Percentiles rank a stretch among this genome's conserved stretches.
These are phyloP conservation scores for Drosophila virilis DNA, from an alignment of 1,140 invertebrate species.

Conservation along the genomic window DNA sequence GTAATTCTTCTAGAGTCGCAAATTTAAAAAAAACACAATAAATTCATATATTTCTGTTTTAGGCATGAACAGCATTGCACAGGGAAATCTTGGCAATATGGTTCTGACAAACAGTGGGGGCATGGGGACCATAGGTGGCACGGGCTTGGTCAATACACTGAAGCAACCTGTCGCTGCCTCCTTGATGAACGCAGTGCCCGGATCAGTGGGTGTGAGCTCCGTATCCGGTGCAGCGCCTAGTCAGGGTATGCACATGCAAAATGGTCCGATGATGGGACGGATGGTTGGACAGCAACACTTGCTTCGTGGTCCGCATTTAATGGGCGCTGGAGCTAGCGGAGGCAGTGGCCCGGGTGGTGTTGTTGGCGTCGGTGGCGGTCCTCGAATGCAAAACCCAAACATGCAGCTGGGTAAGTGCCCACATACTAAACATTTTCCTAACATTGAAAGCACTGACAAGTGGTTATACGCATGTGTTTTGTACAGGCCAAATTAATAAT, in stretches of 20 bases:
- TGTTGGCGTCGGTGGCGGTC: slow-evolving; percentile 67
- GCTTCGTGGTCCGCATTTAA: slow-evolving; percentile 75
- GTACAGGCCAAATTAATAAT: slow-evolving; percentile 76
- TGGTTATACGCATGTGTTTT: background rate
- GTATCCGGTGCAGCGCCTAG: slow-evolving; percentile 57
- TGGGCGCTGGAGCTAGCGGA: slow-evolving; percentile 63
- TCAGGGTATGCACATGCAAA: slow-evolving; percentile 86
- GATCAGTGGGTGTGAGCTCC: slow-evolving; percentile 58
- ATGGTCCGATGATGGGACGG: slow-evolving; percentile 88
- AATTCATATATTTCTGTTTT: background rate
- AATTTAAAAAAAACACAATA: too few species aligned
- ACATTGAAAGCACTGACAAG: background rate
- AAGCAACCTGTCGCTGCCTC: slow-evolving; percentile 86
- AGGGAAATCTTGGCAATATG: slow-evolving; percentile 87
- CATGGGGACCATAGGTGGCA: slow-evolving; percentile 82
- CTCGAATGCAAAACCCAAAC: slow-evolving; percentile 85
- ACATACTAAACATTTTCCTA: too few species aligned
- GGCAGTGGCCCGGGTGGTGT: slow-evolving; percentile 54
- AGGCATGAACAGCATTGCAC: slow-evolving; percentile 88
- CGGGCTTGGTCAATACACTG: slow-evolving; percentile 76
- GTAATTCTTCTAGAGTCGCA: slow-evolving; percentile 64
- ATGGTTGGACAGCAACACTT: slow-evolving; percentile 86
- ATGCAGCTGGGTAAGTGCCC: slow-evolving; percentile 77
- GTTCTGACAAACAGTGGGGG: slow-evolving; percentile 90
- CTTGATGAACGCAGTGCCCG: slow-evolving; percentile 85